Base-by-base conservation (phyloP, 2,113 vertebrate species). In the Asarcornis scutulata region DNA sequence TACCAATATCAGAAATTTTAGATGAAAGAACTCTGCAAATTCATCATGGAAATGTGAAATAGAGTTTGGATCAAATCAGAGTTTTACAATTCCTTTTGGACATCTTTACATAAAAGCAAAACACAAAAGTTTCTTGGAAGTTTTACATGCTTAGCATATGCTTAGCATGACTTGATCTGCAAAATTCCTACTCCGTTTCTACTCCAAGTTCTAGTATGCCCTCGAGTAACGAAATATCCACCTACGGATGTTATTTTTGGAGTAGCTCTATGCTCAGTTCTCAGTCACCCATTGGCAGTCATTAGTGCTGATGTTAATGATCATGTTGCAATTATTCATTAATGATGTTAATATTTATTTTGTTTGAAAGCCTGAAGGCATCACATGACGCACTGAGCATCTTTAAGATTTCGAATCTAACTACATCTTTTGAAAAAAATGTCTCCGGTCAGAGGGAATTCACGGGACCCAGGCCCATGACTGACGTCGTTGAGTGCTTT, bases 251-350 rank as follows among this genome's bases (percentile, higher is more conserved):
- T 15, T 48, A 69, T 48, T 67, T 36, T 20, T 66, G 67, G 67
- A 60, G 56, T 50, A 59, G 25, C 48, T 55, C 71, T 1, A 2
- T 4, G 66, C 78, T 91, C 74, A 17, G 25, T 59, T 62, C 76
- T 23, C 89, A 16, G 34, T 72, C 87, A 42, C 42, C 52, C 29
- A 2, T 40, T 50, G 81, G 46, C 77, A 42, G 52, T 27, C 74
- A 78, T 96, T 89, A 89, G 48, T 1, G 50, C 23, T 4, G 29
- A 21, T 60, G 89, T 6, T 82, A 94, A 95, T 31, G 63, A 69
- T 73, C 32, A 2, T 3, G 42, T 4, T 13, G n/a, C 46, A 77
- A 83, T 97, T 92, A 95, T 92, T 96, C 92, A 94, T 94, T 95
- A 93, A 93, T 84, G 86, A 36, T 1, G 55, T 12, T 86, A 88